phyloP scores from a whole-genome alignment of 2,113 vertebrate species.

The Emydura subglobosa region DNA sequence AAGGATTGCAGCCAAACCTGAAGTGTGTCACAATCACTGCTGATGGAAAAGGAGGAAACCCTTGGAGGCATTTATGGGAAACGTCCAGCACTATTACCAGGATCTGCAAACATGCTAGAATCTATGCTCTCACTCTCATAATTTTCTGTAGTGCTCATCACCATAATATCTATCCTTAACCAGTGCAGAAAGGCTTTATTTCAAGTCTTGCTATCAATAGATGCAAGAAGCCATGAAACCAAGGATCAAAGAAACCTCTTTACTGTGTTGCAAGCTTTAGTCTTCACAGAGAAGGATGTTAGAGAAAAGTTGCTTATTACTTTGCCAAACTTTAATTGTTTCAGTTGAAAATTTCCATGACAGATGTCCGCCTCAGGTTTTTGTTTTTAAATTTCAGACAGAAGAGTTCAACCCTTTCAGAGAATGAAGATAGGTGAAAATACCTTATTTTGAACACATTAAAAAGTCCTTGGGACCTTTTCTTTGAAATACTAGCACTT shows the following conservation, averaged over 20 bases:
- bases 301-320: neutral
- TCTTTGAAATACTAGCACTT: neutral
- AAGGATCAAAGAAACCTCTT: neutral
- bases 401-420: neutral
- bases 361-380: neutral
- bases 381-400: neutral
- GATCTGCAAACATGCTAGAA: neutral
- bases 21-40: neutral
- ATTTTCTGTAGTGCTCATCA: neutral
- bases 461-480: neutral
- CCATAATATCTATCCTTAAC: neutral
- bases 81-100: neutral
- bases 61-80: fast-evolving
- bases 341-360: neutral
- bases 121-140: neutral
- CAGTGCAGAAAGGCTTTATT: neutral
- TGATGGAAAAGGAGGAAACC: neutral
- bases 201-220: neutral
- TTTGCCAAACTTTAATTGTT: neutral
- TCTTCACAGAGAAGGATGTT: neutral
- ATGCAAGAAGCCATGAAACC: neutral
- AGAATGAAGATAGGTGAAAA: neutral
- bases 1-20: neutral
- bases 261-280: neutral
- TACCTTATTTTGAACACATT: neutral